phyloP scores from a whole-genome alignment of 2,797 vertebrate species.

The Danio albolineatus region DNA sequence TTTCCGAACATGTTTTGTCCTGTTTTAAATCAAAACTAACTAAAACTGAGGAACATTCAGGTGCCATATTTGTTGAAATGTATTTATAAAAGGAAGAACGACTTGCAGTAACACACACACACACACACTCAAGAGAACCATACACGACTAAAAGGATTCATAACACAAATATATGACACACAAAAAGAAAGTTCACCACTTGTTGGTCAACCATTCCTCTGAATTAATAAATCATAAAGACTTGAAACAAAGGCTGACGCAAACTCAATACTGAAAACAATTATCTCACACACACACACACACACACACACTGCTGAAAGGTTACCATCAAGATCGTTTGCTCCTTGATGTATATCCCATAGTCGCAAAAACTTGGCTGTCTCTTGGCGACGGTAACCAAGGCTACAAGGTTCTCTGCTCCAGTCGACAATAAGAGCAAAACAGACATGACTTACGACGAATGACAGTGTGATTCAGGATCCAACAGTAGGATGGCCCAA shows the following conservation, averaged over 20 bases:
- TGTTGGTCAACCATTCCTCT: too few relatives aligned
- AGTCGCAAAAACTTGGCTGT: not conserved
- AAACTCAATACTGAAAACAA: slow-evolving; percentile 46
- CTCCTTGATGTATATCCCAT: slow-evolving; percentile 33
- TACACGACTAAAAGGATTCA: too few relatives aligned
- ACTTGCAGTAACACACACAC: slow-evolving; percentile 39
- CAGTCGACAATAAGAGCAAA: slow-evolving; percentile 20
- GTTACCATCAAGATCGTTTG: too few relatives aligned
- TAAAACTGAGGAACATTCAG: slow-evolving; percentile 57
- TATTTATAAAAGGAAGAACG: slow-evolving; percentile 57
- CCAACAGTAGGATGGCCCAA: too few relatives aligned
- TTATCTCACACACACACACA: slow-evolving; percentile 5
- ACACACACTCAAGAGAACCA: too few relatives aligned
- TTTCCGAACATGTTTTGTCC: not conserved
- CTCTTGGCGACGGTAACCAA: slow-evolving; percentile 48
- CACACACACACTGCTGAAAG: too few relatives aligned
- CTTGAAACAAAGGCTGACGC: slow-evolving; percentile 23
- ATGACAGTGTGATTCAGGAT: too few relatives aligned
- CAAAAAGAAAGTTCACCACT: not conserved
- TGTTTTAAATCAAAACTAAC: slow-evolving; percentile 46
- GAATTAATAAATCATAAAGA: not conserved
- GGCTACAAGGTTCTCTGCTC: slow-evolving; percentile 48
- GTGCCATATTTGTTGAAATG: slow-evolving; percentile 56
- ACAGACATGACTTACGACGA: not conserved
- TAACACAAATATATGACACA: too few relatives aligned